Conservation (phyloP, 1,140 invertebrate genomes). For the Microplitis mediator region DNA sequence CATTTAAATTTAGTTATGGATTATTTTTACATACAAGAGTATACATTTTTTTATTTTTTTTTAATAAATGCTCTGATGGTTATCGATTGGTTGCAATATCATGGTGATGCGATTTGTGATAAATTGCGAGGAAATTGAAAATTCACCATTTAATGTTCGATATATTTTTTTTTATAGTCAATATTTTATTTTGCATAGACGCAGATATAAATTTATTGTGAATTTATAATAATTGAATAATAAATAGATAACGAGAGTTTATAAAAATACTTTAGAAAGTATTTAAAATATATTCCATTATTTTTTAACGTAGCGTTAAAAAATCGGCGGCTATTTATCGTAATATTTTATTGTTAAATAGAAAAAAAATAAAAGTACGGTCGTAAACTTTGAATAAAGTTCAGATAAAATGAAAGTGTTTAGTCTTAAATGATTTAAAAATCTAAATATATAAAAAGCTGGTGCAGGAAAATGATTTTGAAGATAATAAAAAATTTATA, state of each 20-base stretch:
- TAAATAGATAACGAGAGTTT: not conserved
- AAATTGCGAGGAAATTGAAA: conserved; percentile 8
- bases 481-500: not conserved
- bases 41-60: not conserved
- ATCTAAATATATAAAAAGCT: not conserved
- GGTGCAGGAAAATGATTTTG: not conserved
- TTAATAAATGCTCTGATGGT: not conserved
- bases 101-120: not conserved
- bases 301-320: conserved; percentile 10
- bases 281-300: not conserved
- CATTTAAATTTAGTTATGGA: not conserved
- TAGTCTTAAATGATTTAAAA: not conserved
- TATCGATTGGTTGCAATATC: not conserved
- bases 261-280: not conserved
- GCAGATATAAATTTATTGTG: not conserved
- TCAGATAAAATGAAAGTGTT: not conserved
- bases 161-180: too few relatives aligned
- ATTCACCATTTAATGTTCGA: not conserved
- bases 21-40: not conserved
- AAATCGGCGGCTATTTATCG: not conserved
- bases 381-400: not conserved
- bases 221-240: not conserved
- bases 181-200: too few relatives aligned
- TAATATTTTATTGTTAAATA: not conserved
- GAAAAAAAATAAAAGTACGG: not conserved